phyloP scores from a whole-genome alignment of 2,888 invertebrate species.

The Pristionchus exspectatus region DNA sequence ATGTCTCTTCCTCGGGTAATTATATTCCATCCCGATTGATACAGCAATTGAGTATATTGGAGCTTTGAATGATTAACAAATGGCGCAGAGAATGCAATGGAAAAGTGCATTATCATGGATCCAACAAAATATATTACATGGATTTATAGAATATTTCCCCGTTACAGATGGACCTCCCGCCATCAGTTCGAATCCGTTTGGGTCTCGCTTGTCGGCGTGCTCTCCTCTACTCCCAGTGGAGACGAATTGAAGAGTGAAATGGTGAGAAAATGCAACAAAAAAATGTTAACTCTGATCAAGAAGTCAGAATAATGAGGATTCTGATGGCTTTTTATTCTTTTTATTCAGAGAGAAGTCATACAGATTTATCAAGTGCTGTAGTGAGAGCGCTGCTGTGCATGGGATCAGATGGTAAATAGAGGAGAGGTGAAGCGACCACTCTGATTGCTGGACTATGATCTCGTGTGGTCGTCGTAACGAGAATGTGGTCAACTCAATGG shows the following conservation, averaged over 20 bases:
- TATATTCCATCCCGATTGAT: not conserved
- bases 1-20: constrained; percentile 44
- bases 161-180: constrained; percentile 64
- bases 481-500: not conserved
- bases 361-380: too few species aligned
- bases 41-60: not conserved
- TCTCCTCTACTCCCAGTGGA: constrained; percentile 73
- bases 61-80: not conserved
- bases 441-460: not conserved
- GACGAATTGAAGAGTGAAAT: constrained; percentile 63
- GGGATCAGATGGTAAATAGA: not conserved
- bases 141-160: too few species aligned
- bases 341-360: too few species aligned
- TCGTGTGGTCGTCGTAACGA: not conserved
- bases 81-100: not conserved
- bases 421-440: not conserved
- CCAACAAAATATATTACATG: too few species aligned
- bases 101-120: too few species aligned
- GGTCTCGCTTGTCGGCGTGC: constrained; percentile 74
- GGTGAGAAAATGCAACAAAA: constrained; percentile 6
- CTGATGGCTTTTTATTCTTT: too few species aligned
- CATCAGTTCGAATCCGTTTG: constrained; percentile 73
- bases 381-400: too few species aligned
- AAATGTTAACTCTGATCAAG: too few species aligned
- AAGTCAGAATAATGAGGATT: too few species aligned